phyloP scores from a whole-genome alignment of 2,888 invertebrate species.

The Dynastes tityus region DNA sequence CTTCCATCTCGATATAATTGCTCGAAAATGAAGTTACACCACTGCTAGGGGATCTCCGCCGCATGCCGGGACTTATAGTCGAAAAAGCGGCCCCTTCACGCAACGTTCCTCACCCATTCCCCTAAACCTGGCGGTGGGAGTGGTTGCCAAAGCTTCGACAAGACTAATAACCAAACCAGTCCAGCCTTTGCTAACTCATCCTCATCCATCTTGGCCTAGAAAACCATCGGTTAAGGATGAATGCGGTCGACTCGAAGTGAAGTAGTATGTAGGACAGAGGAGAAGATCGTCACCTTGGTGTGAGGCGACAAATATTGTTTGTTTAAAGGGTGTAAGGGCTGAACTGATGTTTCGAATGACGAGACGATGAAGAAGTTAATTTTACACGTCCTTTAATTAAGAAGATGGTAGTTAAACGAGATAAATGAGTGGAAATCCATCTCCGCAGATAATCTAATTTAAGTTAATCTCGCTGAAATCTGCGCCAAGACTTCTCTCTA shows the following conservation, averaged over 20 bases:
- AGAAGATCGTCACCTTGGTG: not conserved
- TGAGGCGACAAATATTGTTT: not conserved
- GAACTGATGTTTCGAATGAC: not conserved
- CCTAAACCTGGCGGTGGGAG: too few species aligned
- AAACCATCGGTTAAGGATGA: not conserved
- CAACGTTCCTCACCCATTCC: too few species aligned
- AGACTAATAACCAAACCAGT: constrained; percentile 2
- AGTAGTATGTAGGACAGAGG: too few species aligned
- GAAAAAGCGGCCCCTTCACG: too few species aligned
- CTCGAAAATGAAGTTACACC: constrained; percentile 8
- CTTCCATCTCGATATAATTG: constrained; percentile 7
- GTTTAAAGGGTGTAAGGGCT: not conserved
- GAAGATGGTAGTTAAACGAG: constrained; percentile 32
- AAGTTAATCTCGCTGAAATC: not conserved
- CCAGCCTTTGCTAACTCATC: not conserved
- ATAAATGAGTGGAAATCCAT: constrained; percentile 29
- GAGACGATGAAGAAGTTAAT: constrained; percentile 21
- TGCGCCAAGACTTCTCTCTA: not conserved
- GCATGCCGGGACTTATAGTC: too few species aligned
- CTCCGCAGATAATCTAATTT: constrained; percentile 28
- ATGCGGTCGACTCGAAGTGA: not conserved
- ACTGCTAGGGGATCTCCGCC: not conserved
- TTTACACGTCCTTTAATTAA: constrained; percentile 38
- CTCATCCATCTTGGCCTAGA: constrained; percentile 10
- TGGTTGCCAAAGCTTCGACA: not conserved